Percentiles rank a stretch among this genome's conserved stretches.
These are phyloP conservation scores for Nymphicus hollandicus DNA, from an alignment of 2,113 vertebrate species.

Conservation along the genomic window DNA sequence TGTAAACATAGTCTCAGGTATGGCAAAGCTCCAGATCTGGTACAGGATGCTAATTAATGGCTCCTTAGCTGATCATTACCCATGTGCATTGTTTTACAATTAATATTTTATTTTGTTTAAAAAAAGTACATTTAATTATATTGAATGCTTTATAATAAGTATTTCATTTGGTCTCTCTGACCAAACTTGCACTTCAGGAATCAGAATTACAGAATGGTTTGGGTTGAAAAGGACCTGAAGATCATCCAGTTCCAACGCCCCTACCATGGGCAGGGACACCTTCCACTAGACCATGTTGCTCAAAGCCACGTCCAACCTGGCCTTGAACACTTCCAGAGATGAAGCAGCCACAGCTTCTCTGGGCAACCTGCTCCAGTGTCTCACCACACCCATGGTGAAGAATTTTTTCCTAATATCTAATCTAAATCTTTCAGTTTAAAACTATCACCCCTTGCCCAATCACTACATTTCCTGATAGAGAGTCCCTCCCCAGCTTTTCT, in stretches of 20 bases:
- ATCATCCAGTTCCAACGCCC: not conserved
- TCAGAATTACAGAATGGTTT: not conserved
- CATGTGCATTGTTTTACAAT: not conserved
- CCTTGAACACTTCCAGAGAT: not conserved
- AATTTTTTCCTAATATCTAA: not conserved
- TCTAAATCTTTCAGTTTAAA: not conserved
- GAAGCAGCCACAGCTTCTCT: not conserved
- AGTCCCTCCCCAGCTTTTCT: not conserved
- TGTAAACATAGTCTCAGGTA: not conserved
- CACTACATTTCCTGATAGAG: not conserved
- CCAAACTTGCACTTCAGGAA: not conserved
- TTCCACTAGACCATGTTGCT: not conserved
- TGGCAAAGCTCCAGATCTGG: not conserved
- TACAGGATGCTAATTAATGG: not conserved
- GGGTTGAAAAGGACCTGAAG: not conserved
- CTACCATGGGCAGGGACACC: not conserved
- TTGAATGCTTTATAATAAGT: not conserved
- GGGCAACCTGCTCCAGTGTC: not conserved
- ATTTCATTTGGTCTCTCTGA: not conserved
- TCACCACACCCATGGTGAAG: not conserved
- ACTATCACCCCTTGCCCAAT: not conserved
- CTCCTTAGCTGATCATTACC: not conserved
- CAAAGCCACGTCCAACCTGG: not conserved
- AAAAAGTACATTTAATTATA: not conserved
- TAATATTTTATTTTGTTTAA: not conserved